These are phyloP conservation scores for Oophaga pumilio DNA, from an alignment of 2,113 vertebrate species.

Conservation along the genomic window DNA sequence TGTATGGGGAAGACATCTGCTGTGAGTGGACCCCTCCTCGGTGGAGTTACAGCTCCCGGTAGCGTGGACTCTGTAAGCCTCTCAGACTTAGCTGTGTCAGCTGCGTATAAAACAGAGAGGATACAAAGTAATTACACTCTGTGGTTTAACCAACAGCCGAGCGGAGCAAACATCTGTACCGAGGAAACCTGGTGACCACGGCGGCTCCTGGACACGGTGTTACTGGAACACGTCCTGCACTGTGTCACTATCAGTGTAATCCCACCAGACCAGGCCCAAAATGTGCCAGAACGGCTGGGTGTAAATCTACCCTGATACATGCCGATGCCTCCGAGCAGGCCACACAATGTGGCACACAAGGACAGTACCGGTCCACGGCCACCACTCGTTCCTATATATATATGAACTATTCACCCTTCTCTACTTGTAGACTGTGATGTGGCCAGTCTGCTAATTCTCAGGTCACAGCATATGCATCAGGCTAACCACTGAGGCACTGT, in stretches of 20 bases:
- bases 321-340: too few relatives aligned
- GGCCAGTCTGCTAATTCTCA: too few relatives aligned
- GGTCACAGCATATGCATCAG: too few relatives aligned
- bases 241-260: neutral
- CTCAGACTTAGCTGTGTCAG: constrained; percentile 44
- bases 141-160: constrained; percentile 39
- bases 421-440: too few relatives aligned
- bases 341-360: too few relatives aligned
- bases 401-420: too few relatives aligned
- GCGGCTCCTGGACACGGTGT: neutral
- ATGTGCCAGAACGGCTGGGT: neutral
- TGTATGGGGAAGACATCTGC: constrained; percentile 47
- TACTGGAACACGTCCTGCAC: neutral
- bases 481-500: too few relatives aligned
- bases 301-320: too few relatives aligned
- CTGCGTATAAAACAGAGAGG: constrained; percentile 30
- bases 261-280: too few relatives aligned
- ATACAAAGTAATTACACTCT: constrained; percentile 55
- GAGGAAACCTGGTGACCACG: neutral
- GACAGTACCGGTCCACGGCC: too few relatives aligned
- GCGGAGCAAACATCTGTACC: constrained; percentile 42
- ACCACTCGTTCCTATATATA: too few relatives aligned
- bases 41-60: neutral
- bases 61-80: constrained; percentile 41
- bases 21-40: constrained; percentile 23